Evolutionary conservation across 1,140 invertebrate genomes (phyloP).

Genomic region (Brachionus rotundiformis): DNA sequence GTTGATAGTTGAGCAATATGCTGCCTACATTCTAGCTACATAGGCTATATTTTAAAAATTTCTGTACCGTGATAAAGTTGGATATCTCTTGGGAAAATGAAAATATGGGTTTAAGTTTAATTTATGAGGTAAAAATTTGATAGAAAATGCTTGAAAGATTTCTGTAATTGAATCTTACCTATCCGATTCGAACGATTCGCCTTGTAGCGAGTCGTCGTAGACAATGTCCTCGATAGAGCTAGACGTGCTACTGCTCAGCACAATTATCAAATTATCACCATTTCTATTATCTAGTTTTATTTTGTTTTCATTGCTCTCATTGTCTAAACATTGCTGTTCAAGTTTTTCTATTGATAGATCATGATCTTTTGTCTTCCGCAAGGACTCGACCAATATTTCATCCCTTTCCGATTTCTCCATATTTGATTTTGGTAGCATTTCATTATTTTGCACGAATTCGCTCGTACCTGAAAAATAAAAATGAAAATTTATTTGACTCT

Average conservation of each 20-base stretch:
- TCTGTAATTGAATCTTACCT: constrained; percentile 39
- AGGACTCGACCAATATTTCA: background rate
- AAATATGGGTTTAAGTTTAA: background rate
- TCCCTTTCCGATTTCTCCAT: constrained; percentile 30
- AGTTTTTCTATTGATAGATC: background rate
- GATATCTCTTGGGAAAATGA: background rate
- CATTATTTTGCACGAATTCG: constrained; percentile 12
- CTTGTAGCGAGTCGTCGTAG: constrained; percentile 29
- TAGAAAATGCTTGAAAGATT: constrained; percentile 13
- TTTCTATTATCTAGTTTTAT: background rate
- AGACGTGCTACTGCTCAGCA: constrained; percentile 40
- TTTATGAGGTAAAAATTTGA: constrained; percentile 21
- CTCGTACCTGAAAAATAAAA: constrained; percentile 2
- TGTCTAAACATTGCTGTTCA: background rate
- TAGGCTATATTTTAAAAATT: background rate
- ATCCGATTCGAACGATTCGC: constrained; percentile 49
- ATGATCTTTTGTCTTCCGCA: background rate
- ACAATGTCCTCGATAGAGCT: constrained; percentile 43
- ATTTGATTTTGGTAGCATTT: background rate
- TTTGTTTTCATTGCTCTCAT: background rate
- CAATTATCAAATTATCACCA: constrained; percentile 5
- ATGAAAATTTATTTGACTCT: background rate
- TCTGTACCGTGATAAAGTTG: background rate
- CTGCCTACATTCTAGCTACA: background rate
- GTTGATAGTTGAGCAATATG: background rate